Evolutionary conservation across 2,797 vertebrate species (phyloP).

Genomic region (Mus caroli): DNA sequence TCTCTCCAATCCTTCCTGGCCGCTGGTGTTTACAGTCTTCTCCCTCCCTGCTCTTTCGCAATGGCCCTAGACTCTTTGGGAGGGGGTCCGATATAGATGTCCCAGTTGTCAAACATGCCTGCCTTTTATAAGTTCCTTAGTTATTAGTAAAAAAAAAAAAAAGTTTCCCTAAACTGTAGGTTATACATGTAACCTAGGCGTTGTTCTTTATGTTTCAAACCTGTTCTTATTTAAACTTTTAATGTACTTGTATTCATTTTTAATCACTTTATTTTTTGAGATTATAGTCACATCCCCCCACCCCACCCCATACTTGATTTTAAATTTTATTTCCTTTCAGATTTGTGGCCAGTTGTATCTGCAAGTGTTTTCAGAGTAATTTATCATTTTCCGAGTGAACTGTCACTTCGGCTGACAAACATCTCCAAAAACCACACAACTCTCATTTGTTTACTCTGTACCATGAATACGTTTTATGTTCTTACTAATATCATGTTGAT

Average conservation of each 20-base stretch:
- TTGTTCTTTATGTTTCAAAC: conserved; percentile 1
- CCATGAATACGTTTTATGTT: conserved; percentile 7
- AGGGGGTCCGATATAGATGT: neutral
- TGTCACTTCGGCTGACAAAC: neutral
- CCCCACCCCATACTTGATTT: neutral
- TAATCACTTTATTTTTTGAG: neutral
- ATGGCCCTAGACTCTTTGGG: neutral
- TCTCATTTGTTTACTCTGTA: conserved; percentile 22
- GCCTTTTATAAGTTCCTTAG: neutral
- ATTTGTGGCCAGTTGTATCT: neutral
- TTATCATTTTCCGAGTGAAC: neutral
- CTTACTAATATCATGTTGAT: neutral
- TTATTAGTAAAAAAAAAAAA: conserved; percentile 19
- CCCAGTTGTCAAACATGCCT: neutral
- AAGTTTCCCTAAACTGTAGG: neutral
- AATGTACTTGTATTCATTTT: conserved; percentile 58
- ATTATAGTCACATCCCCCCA: neutral
- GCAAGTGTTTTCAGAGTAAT: neutral
- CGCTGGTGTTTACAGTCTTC: neutral
- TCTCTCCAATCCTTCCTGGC: neutral
- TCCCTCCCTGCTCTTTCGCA: neutral
- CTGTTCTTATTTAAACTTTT: conserved; percentile 9
- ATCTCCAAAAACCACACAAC: conserved; percentile 37
- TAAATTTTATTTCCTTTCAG: conserved; percentile 20
- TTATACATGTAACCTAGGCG: neutral